These are phyloP conservation scores for Echinops telfairi DNA, from an alignment of 2,113 vertebrate species.

Conservation along the genomic window DNA sequence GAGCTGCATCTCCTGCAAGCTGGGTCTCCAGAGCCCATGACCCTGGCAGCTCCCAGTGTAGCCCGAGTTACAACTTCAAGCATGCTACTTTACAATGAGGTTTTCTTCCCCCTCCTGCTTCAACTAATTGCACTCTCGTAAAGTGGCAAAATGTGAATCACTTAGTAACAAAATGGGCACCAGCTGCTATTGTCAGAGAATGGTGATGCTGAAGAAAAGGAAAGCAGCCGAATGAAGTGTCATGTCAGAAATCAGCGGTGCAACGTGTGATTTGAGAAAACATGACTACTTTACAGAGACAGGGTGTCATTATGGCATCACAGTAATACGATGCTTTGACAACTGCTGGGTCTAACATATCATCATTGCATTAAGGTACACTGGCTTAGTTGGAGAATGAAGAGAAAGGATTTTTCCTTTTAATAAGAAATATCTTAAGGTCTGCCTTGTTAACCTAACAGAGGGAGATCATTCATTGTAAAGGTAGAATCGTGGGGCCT, in stretches of 20 bases:
- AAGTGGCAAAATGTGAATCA: slow-evolving; percentile 89
- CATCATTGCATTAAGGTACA: slow-evolving; percentile 99
- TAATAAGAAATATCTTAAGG: slow-evolving; percentile 88
- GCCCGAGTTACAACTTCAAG: slow-evolving; percentile 83
- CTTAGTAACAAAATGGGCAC: slow-evolving; percentile 89
- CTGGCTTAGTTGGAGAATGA: slow-evolving; percentile 87
- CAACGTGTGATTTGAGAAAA: slow-evolving; percentile 93
- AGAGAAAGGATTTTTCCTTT: slow-evolving; percentile 86
- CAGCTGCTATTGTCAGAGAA: slow-evolving; percentile 90
- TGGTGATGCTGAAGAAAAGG: slow-evolving; percentile 83
- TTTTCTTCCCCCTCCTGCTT: slow-evolving; percentile 80
- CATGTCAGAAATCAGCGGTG: slow-evolving; percentile 93
- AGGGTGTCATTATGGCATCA: slow-evolving; percentile 97
- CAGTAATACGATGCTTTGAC: slow-evolving; percentile 96
- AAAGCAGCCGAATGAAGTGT: slow-evolving; percentile 89
- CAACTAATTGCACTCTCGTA: slow-evolving; percentile 88
- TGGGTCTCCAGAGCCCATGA: not conserved
- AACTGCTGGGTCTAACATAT: slow-evolving; percentile 95
- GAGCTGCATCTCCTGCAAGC: not conserved
- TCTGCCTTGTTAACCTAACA: slow-evolving; percentile 87
- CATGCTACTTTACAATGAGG: slow-evolving; percentile 71
- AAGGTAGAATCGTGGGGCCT: slow-evolving; percentile 68
- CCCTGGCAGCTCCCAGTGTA: slow-evolving; percentile 32
- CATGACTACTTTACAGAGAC: slow-evolving; percentile 93
- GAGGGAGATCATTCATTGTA: slow-evolving; percentile 75